These are phyloP conservation scores for Hyles lineata DNA, from an alignment of 2,888 invertebrate species.

Conservation along the genomic window DNA sequence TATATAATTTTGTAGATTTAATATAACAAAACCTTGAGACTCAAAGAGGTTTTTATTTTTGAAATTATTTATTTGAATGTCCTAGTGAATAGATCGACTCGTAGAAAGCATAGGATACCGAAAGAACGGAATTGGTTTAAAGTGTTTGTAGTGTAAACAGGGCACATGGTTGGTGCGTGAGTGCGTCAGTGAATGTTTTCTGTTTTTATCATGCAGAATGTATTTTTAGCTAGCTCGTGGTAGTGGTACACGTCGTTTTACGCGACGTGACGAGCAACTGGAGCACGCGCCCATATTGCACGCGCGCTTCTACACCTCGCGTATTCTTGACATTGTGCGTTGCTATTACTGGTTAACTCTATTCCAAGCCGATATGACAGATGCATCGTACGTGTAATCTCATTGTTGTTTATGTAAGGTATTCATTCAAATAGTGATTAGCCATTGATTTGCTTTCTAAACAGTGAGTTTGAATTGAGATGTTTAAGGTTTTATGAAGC, in stretches of 20 bases:
- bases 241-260: conserved; percentile 51
- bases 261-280: conserved; percentile 52
- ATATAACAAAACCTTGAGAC: not conserved
- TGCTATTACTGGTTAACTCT: conserved; percentile 28
- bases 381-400: not conserved
- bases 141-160: conserved; percentile 51
- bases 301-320: conserved; percentile 48
- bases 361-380: conserved; percentile 6
- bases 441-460: not conserved
- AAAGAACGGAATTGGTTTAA: conserved; percentile 48
- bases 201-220: conserved; percentile 58
- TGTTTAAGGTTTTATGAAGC: not conserved
- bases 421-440: not conserved
- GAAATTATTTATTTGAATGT: not conserved
- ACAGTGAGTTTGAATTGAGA: not conserved
- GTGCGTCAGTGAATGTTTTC: conserved; percentile 57
- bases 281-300: conserved; percentile 44
- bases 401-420: not conserved
- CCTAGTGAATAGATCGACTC: not conserved
- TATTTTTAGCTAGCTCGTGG: conserved; percentile 61
- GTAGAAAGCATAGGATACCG: conserved; percentile 32
- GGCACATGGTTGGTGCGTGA: conserved; percentile 55
- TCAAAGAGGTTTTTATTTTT: not conserved
- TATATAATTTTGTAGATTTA: not conserved
- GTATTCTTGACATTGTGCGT: conserved; percentile 78